Conservation (phyloP, 1,140 invertebrate genomes). For the Globodera rostochiensis region DNA sequence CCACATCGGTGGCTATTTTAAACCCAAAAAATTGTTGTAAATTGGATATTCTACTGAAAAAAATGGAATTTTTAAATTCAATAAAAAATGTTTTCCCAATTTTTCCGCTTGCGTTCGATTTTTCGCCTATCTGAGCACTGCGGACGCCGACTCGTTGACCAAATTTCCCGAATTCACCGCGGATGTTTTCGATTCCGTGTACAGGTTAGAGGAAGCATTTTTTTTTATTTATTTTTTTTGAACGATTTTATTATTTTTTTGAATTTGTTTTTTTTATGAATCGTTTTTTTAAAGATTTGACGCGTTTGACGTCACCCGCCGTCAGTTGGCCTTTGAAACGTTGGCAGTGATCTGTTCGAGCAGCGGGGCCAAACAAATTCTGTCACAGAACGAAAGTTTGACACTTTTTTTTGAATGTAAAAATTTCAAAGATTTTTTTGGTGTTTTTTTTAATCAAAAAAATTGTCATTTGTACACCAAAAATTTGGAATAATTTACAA, state of each 20-base stretch:
- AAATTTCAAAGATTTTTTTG: neutral
- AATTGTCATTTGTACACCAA: neutral
- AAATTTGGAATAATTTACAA: neutral
- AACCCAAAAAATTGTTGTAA: too few species aligned
- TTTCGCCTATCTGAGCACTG: conserved; percentile 23
- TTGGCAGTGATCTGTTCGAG: conserved; percentile 19
- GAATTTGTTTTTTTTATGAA: too few species aligned
- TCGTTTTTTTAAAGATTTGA: conserved; percentile 2
- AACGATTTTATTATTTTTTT: too few species aligned
- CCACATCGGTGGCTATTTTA: neutral
- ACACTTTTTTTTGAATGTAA: neutral
- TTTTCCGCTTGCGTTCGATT: conserved; percentile 26
- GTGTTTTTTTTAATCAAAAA: too few species aligned
- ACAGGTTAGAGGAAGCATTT: neutral
- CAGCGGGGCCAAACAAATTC: conserved; percentile 19
- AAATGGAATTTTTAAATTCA: neutral
- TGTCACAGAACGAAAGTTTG: conserved; percentile 2
- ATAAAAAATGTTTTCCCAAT: neutral
- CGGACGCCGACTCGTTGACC: conserved; percentile 13
- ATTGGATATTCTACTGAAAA: neutral
- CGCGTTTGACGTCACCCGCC: conserved; percentile 12
- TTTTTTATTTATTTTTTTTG: neutral
- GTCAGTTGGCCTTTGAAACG: conserved; percentile 25
- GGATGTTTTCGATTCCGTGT: conserved; percentile 24
- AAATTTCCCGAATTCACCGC: conserved; percentile 17